Evolutionary conservation across 2,113 vertebrate species (phyloP).

Genomic region (Leptosomus discolor): DNA sequence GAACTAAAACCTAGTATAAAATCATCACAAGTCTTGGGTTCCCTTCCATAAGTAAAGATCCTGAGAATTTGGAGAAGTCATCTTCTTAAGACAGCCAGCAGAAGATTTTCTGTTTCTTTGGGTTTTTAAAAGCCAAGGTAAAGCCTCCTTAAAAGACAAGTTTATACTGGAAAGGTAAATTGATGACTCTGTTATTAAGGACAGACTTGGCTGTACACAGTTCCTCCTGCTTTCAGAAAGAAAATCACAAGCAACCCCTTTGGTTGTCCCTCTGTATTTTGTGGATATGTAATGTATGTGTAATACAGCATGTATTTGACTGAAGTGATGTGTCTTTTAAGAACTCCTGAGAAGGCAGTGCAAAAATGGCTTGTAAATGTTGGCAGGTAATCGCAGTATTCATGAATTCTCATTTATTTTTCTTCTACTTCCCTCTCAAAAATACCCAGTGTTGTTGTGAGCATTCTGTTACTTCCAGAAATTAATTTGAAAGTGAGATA

Average conservation of each 20-base stretch:
- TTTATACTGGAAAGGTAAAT: not conserved
- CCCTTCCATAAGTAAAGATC: not conserved
- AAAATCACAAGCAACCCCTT: not conserved
- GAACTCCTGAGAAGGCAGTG: not conserved
- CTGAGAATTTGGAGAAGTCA: not conserved
- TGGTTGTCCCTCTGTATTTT: not conserved
- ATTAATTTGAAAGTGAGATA: slow-evolving; percentile 14
- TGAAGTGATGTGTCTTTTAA: not conserved
- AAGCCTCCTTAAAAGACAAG: not conserved
- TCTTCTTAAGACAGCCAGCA: not conserved
- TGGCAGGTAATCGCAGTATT: not conserved
- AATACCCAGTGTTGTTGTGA: not conserved
- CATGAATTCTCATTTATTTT: not conserved
- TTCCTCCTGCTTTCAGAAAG: not conserved
- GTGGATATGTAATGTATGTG: not conserved
- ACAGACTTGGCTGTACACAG: not conserved
- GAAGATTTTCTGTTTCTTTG: not conserved
- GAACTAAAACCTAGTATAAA: not conserved
- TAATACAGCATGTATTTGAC: not conserved
- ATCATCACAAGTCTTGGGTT: not conserved
- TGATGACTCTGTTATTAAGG: not conserved
- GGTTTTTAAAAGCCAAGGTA: not conserved
- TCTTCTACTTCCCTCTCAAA: not conserved
- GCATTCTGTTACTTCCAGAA: slow-evolving; percentile 26
- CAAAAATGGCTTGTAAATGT: not conserved